phyloP scores from a whole-genome alignment of 1,140 invertebrate genomes.

The Cyclargus thomasi region DNA sequence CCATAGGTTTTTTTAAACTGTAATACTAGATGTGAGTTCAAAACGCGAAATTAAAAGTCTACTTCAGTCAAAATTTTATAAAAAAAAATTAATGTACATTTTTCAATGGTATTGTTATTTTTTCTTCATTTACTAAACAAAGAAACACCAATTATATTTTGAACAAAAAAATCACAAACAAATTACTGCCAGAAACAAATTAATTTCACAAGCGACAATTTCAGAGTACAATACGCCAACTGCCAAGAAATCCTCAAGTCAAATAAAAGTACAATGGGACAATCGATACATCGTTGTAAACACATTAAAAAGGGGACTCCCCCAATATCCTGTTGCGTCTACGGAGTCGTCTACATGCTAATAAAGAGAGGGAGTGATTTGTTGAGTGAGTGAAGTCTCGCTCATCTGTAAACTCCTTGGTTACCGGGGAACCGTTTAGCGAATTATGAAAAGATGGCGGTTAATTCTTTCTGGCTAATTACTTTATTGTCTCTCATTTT shows the following conservation, averaged over 20 bases:
- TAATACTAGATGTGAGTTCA: too few species aligned
- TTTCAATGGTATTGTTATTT: too few species aligned
- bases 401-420: constrained; percentile 26
- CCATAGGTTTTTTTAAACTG: too few species aligned
- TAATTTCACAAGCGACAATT: neutral
- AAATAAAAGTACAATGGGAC: constrained; percentile 72
- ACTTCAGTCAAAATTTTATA: too few species aligned
- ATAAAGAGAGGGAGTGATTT: constrained; percentile 67
- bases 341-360: constrained; percentile 58
- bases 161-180: too few species aligned
- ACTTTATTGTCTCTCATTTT: too few species aligned
- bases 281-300: constrained; percentile 72
- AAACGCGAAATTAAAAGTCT: too few species aligned
- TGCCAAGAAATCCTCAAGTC: constrained; percentile 61
- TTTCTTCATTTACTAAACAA: too few species aligned
- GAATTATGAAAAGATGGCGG: neutral
- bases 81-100: too few species aligned
- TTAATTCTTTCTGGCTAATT: too few species aligned
- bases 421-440: neutral
- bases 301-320: constrained; percentile 68
- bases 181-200: neutral
- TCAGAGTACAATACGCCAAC: constrained; percentile 15
- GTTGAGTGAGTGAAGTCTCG: constrained; percentile 45
- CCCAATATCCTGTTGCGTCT: constrained; percentile 64
- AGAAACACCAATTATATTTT: too few species aligned